These are phyloP conservation scores for Pseudopipra pipra DNA, from an alignment of 2,113 vertebrate species.

Conservation along the genomic window DNA sequence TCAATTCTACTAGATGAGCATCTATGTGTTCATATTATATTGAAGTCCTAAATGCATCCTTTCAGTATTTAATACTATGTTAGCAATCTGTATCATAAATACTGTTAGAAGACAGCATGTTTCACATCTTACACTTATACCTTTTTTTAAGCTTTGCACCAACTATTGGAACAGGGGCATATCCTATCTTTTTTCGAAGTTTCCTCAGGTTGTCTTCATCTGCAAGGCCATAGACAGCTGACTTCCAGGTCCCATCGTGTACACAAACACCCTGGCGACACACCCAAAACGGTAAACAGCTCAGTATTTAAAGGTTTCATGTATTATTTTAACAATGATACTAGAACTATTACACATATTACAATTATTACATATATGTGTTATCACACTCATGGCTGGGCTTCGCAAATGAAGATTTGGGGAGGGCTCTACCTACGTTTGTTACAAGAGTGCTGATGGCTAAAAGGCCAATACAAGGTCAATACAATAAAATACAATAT, in stretches of 20 bases:
- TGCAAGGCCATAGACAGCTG: slow-evolving; percentile 9
- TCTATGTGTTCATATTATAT: neutral
- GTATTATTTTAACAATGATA: neutral
- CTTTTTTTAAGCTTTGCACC: slow-evolving; percentile 34
- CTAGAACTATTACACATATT: neutral
- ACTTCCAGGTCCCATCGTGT: slow-evolving; percentile 32
- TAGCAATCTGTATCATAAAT: neutral
- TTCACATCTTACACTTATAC: neutral
- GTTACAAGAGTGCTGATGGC: too few species aligned
- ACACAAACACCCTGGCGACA: neutral
- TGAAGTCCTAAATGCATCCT: neutral
- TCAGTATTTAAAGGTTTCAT: neutral
- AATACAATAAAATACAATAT: neutral
- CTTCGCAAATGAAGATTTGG: too few species aligned
- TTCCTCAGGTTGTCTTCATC: slow-evolving; percentile 21
- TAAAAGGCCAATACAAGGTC: too few species aligned
- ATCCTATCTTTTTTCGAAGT: slow-evolving; percentile 24
- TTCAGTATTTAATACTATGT: neutral
- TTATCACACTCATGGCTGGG: neutral
- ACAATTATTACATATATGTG: neutral
- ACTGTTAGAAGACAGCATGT: neutral
- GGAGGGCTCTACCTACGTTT: too few species aligned
- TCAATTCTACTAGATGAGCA: neutral
- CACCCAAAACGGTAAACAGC: neutral
- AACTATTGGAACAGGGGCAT: slow-evolving; percentile 18